Evolutionary conservation across 2,797 vertebrate genomes (phyloP), one percentile per base, ranked within the genome.

Genomic region (Arnoldichthys spilopterus): DNA sequence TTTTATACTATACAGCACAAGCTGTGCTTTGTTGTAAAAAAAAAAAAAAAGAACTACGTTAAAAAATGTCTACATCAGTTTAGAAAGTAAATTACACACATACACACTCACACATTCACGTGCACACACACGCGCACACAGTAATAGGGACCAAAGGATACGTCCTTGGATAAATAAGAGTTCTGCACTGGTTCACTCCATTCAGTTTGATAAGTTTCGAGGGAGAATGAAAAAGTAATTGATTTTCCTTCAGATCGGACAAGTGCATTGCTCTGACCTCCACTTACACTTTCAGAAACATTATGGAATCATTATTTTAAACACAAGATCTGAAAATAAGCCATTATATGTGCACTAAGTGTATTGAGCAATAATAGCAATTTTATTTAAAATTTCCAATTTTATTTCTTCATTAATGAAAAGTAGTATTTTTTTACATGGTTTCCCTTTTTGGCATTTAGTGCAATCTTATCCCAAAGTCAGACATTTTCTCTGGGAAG

Each of bases 141-240:
- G 32, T 71, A 8, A 74, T 56, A 78, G 7, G 71, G 76, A 73
- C 74, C 66, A 79, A 84, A 74, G 67, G 74, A 86, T 79, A 78
- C 54, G 83, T 86, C 81, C 81, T 84, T 86, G 80, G 67, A 71
- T 61, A 80, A 78, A 73, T 76, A 80, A 77, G 54, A 77, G 83
- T 84, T 84, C 78, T 83, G 83, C 81, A 77, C 73, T 67, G 61
- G 79, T 72, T 86, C 81, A 83, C 81, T 76, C 49, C 32, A 79
- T 63, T 69, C 63, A 59, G 72, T 84, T 76, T 76, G 83, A 79
- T 81, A 77, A 79, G 76, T 81, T 81, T 77, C 69, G 76, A 68
- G 53, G 74, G 79, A 77, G 78, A 84, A 81, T 83, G 81, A 81
- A 84, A 86, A 84, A 75, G 81, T 83, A 83, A 84, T 86, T 84